Conservation (phyloP, 2,888 invertebrate genomes). For the Dicycla oo region DNA sequence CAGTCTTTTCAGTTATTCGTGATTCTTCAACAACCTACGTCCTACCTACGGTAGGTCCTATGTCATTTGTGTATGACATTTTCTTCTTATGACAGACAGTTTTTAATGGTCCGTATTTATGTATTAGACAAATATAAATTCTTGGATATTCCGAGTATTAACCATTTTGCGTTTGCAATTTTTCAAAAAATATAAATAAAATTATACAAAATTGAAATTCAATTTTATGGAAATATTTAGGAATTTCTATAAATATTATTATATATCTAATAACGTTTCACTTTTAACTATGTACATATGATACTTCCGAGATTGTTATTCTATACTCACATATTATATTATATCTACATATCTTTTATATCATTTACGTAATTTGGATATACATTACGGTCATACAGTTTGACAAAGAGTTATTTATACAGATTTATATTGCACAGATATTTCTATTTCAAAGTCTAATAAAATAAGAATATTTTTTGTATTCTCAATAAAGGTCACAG, state of each 20-base stretch:
- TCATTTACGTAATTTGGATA: slow-evolving; percentile 34
- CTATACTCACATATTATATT: slow-evolving; percentile 19
- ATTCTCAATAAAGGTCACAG: not conserved
- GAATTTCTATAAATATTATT: slow-evolving; percentile 6
- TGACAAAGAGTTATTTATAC: slow-evolving; percentile 28
- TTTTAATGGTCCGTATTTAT: no score
- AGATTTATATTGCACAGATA: slow-evolving; percentile 45
- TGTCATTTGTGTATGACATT: slow-evolving; percentile 17
- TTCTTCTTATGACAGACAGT: slow-evolving; percentile 20
- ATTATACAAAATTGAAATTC: slow-evolving; percentile 21
- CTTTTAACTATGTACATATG: not conserved
- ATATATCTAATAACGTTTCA: not conserved
- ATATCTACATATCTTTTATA: slow-evolving; percentile 54
- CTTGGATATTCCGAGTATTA: not conserved
- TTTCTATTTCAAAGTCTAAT: slow-evolving; percentile 8
- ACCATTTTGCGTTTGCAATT: not conserved
- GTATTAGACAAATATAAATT: not conserved
- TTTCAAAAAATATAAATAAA: not conserved
- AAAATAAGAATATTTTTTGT: slow-evolving; percentile 6
- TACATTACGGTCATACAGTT: slow-evolving; percentile 32
- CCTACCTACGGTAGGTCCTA: not conserved
- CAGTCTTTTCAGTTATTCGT: not conserved
- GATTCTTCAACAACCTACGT: slow-evolving; percentile 26
- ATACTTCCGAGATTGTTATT: slow-evolving; percentile 18
- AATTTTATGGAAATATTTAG: slow-evolving; percentile 16